Percentiles rank a stretch among this genome's conserved stretches.
Evolutionary conservation across 2,113 vertebrate genomes (phyloP).

Genomic region (Marmota flaviventris): DNA sequence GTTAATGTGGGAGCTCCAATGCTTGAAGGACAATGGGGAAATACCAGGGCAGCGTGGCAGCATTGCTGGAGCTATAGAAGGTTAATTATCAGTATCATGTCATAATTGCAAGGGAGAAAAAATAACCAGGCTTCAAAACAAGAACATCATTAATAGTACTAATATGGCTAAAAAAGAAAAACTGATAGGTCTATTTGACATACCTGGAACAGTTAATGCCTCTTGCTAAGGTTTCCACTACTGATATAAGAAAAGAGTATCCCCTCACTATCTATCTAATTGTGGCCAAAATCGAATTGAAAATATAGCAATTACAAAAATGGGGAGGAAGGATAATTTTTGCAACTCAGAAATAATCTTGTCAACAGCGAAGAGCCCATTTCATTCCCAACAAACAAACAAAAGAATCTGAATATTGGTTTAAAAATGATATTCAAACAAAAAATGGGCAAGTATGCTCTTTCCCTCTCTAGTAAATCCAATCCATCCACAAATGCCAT

Average conservation of each 20-base stretch:
- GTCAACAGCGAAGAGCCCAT: not conserved
- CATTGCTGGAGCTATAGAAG: not conserved
- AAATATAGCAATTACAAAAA: conserved; percentile 6
- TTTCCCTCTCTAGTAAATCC: not conserved
- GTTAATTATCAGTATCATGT: not conserved
- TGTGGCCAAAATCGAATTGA: not conserved
- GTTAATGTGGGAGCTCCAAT: not conserved
- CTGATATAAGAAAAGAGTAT: not conserved
- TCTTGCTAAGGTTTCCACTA: not conserved
- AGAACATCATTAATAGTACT: not conserved
- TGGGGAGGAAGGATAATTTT: not conserved
- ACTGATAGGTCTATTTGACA: not conserved
- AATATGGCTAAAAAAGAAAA: not conserved
- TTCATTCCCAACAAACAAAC: not conserved
- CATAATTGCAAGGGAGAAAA: not conserved
- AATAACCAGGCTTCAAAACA: not conserved
- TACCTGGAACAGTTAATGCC: not conserved
- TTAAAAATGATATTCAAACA: not conserved
- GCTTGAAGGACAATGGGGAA: not conserved
- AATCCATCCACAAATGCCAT: not conserved
- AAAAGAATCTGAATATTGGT: not conserved
- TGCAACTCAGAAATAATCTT: conserved; percentile 18
- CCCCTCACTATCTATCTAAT: not conserved
- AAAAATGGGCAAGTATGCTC: not conserved
- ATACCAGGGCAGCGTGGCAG: not conserved